Percentiles rank a stretch among this genome's conserved stretches.
Evolutionary conservation across 2,797 vertebrate species (phyloP).

Genomic region (Poeciliopsis presidionis): DNA sequence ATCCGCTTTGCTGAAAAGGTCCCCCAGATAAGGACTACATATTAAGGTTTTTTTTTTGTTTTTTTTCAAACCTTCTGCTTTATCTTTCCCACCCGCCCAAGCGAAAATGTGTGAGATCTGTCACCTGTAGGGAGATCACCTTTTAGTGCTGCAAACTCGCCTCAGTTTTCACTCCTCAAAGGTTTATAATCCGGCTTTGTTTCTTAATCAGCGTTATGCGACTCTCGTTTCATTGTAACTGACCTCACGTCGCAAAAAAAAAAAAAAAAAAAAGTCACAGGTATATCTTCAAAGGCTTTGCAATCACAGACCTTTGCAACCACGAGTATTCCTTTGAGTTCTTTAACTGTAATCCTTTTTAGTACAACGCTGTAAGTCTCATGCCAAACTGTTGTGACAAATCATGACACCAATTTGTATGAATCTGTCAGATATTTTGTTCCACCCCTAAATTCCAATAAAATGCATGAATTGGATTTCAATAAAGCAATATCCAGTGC

Average conservation of each 20-base stretch:
- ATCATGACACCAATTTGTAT: slow-evolving; percentile 17
- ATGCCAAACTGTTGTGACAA: not conserved
- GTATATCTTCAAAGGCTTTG: not conserved
- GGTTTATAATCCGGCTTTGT: slow-evolving; percentile 41
- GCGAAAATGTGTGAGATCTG: slow-evolving; percentile 60
- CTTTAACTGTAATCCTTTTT: slow-evolving; percentile 27
- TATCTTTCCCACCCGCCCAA: slow-evolving; percentile 18
- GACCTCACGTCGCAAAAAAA: slow-evolving; percentile 1
- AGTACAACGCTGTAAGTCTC: slow-evolving; percentile 10
- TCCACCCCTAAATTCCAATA: slow-evolving; percentile 19
- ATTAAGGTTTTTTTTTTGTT: slow-evolving; percentile 39
- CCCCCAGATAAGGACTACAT: slow-evolving; percentile 65
- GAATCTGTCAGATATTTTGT: slow-evolving; percentile 22
- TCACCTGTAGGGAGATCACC: slow-evolving; percentile 59
- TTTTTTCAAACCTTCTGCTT: slow-evolving; percentile 32
- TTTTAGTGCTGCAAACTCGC: slow-evolving; percentile 34
- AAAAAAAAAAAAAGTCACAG: slow-evolving; percentile 1
- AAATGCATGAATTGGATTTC: slow-evolving; percentile 21
- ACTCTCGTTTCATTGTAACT: slow-evolving; percentile 13
- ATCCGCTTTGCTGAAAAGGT: slow-evolving; percentile 72
- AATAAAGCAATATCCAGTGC: slow-evolving; percentile 28
- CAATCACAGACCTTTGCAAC: slow-evolving; percentile 1
- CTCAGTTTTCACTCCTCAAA: slow-evolving; percentile 42
- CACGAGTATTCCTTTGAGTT: slow-evolving; percentile 22
- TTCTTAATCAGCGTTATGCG: slow-evolving; percentile 49